phyloP scores from a whole-genome alignment of 2,888 invertebrate species.

The Oasisia sp. region DNA sequence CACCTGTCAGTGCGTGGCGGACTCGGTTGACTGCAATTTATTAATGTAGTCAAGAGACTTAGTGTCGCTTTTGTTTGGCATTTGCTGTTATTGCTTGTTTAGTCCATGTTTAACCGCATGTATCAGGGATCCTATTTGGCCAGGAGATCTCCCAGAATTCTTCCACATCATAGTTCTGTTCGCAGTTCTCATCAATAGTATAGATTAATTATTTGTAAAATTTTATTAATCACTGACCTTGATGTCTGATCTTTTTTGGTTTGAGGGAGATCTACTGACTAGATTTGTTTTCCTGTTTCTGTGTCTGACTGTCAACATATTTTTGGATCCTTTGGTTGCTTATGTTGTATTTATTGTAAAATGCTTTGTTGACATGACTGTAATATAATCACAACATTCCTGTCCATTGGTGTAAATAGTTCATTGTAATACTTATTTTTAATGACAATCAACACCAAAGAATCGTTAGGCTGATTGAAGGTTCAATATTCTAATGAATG shows the following conservation, averaged over 20 bases:
- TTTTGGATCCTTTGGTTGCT: neutral
- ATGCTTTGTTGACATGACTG: constrained; percentile 13
- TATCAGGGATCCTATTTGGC: constrained; percentile 14
- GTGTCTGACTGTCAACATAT: neutral
- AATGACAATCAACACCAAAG: constrained; percentile 7
- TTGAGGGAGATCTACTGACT: constrained; percentile 17
- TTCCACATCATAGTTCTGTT: constrained; percentile 20
- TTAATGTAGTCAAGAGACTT: neutral
- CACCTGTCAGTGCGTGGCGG: neutral
- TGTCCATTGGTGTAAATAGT: constrained; percentile 18
- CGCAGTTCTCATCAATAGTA: neutral
- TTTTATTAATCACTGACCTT: neutral
- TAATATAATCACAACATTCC: neutral
- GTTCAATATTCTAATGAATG: constrained; percentile 19
- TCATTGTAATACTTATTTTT: constrained; percentile 19
- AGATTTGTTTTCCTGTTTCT: neutral
- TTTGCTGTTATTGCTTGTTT: constrained; percentile 23
- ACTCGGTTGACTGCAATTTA: neutral
- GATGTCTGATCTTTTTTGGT: neutral
- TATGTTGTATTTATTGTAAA: constrained; percentile 17
- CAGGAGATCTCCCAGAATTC: constrained; percentile 7
- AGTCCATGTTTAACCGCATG: constrained; percentile 18
- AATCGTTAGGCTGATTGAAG: neutral
- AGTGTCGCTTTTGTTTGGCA: constrained; percentile 23
- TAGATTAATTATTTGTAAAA: neutral